phyloP scores from a whole-genome alignment of 1,140 invertebrate genomes.

The Chionoecetes opilio region DNA sequence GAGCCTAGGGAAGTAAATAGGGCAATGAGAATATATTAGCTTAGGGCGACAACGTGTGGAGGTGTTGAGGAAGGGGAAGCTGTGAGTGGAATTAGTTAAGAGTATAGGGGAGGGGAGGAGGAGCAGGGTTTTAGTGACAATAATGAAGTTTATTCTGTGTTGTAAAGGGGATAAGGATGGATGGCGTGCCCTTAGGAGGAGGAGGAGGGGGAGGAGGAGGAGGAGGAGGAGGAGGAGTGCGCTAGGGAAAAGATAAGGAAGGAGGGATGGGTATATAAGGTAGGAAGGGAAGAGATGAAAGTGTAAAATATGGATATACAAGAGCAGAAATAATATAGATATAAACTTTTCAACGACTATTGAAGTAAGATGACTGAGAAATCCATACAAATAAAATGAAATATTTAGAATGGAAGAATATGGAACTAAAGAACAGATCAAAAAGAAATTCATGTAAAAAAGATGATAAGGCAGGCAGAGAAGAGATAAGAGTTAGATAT shows the following conservation, averaged over 20 bases:
- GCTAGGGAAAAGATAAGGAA: too few species aligned
- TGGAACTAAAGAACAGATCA: too few species aligned
- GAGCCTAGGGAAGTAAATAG: background rate
- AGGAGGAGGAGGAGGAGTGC: background rate
- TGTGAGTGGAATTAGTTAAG: slow-evolving; percentile 2
- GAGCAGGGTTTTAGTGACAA: background rate
- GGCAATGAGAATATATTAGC: slow-evolving; percentile 9
- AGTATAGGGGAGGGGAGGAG: background rate
- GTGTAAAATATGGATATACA: background rate
- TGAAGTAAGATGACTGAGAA: too few species aligned
- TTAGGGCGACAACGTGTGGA: slow-evolving; percentile 14
- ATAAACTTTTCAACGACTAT: background rate
- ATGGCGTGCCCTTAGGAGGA: background rate
- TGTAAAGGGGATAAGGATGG: background rate
- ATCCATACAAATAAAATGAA: too few species aligned
- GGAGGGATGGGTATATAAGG: too few species aligned
- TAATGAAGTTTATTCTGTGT: background rate
- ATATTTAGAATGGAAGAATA: too few species aligned
- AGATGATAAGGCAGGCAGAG: too few species aligned
- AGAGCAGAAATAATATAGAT: background rate
- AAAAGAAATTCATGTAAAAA: too few species aligned
- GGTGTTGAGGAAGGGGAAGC: background rate
- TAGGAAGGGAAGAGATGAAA: background rate
- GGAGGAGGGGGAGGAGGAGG: background rate
- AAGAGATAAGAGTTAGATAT: too few species aligned